Percentiles rank a stretch among this genome's conserved stretches.
Conservation (phyloP, 23 tunicate species). For the Trididemnum nubilum region DNA sequence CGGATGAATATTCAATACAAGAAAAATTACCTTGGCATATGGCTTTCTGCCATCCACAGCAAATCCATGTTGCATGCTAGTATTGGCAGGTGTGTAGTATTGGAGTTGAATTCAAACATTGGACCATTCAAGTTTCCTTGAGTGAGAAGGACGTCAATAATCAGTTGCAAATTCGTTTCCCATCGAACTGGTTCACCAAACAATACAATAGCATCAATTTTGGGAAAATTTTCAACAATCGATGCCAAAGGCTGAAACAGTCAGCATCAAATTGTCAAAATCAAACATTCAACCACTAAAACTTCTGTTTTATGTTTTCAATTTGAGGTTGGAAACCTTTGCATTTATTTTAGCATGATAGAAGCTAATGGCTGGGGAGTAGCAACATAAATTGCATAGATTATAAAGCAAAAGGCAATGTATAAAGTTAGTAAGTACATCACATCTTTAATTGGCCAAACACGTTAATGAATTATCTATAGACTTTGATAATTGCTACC, state of each 20-base stretch:
- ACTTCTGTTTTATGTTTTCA: no score
- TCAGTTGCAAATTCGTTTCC: constrained; percentile 79
- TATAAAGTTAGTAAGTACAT: no score
- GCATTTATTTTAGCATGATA: no score
- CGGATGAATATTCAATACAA: no score
- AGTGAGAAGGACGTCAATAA: constrained; percentile 65
- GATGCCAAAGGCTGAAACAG: constrained; percentile 24
- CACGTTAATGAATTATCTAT: no score
- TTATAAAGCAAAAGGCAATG: no score
- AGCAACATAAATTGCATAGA: no score
- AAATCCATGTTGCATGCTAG: constrained; percentile 90
- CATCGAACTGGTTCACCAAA: constrained; percentile 79
- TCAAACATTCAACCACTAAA: no score
- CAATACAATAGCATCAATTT: constrained; percentile 62
- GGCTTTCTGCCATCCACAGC: constrained; percentile 82
- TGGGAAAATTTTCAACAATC: constrained; percentile 47
- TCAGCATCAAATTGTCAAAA: neutral
- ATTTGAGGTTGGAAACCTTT: no score
- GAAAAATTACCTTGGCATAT: constrained; percentile 84
- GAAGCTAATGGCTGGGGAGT: no score
- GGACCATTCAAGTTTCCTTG: constrained; percentile 55
- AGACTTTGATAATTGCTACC: no score
- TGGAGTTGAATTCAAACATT: constrained; percentile 17
- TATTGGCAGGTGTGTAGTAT: constrained; percentile 49
- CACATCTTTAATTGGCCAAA: no score